phyloP scores from a whole-genome alignment of 1,140 invertebrate genomes.

The Drosophila littoralis region DNA sequence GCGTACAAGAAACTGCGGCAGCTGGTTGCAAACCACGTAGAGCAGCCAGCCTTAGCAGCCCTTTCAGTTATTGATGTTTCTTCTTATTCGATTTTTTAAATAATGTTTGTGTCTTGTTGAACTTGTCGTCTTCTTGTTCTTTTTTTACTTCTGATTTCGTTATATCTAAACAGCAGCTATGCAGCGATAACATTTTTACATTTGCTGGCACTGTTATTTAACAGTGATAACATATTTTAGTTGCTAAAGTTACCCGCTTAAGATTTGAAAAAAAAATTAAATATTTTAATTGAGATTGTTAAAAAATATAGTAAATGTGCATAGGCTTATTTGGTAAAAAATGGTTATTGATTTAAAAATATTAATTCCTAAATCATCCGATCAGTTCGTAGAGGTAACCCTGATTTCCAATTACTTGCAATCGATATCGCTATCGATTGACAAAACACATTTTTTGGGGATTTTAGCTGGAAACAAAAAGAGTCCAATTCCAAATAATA shows the following conservation, averaged over 20 bases:
- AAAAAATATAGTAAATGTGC: neutral
- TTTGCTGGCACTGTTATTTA: neutral
- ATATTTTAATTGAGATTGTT: neutral
- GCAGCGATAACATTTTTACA: constrained; percentile 11
- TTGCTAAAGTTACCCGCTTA: neutral
- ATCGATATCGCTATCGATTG: neutral
- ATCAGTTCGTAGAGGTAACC: neutral
- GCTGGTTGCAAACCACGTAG: neutral
- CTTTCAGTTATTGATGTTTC: neutral
- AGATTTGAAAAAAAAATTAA: neutral
- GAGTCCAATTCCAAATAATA: neutral
- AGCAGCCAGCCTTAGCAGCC: neutral
- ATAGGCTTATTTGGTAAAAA: neutral
- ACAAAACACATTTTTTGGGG: constrained; percentile 28
- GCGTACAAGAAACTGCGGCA: too few relatives aligned
- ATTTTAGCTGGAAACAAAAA: constrained; percentile 3
- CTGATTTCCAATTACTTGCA: neutral
- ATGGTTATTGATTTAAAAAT: neutral
- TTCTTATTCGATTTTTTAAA: too few relatives aligned
- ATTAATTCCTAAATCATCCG: neutral
- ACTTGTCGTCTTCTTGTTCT: neutral
- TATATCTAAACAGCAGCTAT: constrained; percentile 11
- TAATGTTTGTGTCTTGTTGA: neutral
- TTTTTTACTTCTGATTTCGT: constrained; percentile 15
- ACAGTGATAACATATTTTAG: neutral